Evolutionary conservation across 1,140 invertebrate genomes (phyloP).

Genomic region (Nomia melanderi): DNA sequence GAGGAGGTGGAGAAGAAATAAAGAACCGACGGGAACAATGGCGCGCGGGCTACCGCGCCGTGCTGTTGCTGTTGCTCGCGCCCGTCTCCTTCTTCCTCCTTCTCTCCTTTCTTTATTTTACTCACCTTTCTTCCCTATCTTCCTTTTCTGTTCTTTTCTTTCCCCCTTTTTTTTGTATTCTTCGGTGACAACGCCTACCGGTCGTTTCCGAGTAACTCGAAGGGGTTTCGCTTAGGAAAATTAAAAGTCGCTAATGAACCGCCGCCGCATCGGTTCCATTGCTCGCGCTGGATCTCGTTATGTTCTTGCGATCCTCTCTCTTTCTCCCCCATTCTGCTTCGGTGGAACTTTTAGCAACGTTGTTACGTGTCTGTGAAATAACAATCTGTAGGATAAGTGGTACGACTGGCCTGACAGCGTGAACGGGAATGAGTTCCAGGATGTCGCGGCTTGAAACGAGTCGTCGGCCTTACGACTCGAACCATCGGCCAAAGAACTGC

Average conservation of each 20-base stretch:
- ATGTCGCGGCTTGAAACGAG: too few species aligned
- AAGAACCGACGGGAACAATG: constrained; percentile 68
- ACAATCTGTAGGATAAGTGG: too few species aligned
- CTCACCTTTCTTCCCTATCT: neutral
- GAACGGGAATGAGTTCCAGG: too few species aligned
- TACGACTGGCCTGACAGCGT: too few species aligned
- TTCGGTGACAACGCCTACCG: constrained; percentile 46
- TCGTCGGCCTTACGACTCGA: too few species aligned
- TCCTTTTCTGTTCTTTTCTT: neutral
- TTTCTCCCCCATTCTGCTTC: too few species aligned
- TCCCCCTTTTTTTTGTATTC: too few species aligned
- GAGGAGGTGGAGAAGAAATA: constrained; percentile 52
- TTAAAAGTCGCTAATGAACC: constrained; percentile 66
- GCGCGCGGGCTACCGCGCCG: constrained; percentile 62
- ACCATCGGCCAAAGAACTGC: too few species aligned
- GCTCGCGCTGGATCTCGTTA: constrained; percentile 41
- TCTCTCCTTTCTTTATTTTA: neutral
- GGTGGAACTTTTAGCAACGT: constrained; percentile 30
- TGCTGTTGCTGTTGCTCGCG: constrained; percentile 51
- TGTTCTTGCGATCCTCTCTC: constrained; percentile 33
- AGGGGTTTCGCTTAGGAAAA: constrained; percentile 60
- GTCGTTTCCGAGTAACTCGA: constrained; percentile 44
- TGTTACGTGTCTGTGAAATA: neutral
- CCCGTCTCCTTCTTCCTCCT: constrained; percentile 37
- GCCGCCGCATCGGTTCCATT: constrained; percentile 37